phyloP scores from a whole-genome alignment of 2,113 vertebrate genomes.

The Prionailurus viverrinus region DNA sequence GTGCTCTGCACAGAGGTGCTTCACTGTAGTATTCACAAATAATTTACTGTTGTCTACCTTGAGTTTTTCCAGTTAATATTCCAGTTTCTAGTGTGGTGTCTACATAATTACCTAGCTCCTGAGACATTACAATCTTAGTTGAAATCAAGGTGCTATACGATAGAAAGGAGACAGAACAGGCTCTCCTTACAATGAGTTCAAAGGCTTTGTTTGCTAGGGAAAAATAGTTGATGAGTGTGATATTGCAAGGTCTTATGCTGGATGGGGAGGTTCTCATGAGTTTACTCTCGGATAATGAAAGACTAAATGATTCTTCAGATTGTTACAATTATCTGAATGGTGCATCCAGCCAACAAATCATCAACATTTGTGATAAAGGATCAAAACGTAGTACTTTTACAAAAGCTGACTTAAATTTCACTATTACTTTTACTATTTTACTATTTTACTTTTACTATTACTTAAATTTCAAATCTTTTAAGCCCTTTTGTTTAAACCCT shows the following conservation, averaged over 20 bases:
- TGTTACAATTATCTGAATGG: not conserved
- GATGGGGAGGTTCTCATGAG: not conserved
- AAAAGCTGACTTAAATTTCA: constrained; percentile 47
- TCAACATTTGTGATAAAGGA: constrained; percentile 1
- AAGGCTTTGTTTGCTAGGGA: not conserved
- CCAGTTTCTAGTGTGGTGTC: not conserved
- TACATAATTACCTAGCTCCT: not conserved
- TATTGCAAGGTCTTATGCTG: not conserved
- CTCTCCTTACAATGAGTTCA: not conserved
- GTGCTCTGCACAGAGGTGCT: too few relatives aligned
- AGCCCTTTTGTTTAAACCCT: not conserved
- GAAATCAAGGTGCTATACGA: not conserved
- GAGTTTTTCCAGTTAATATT: not conserved
- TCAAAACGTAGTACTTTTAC: constrained; percentile 56
- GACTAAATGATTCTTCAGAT: not conserved
- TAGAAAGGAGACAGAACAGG: not conserved
- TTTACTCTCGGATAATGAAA: not conserved
- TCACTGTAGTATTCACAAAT: not conserved
- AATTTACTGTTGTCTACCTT: not conserved
- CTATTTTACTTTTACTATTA: not conserved
- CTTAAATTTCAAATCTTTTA: constrained; percentile 57
- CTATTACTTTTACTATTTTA: not conserved
- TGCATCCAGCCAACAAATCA: not conserved
- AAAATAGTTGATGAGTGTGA: not conserved
- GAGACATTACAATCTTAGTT: not conserved